A percentile compares a stretch with the other conserved stretches of the same genome.
phyloP scores from a whole-genome alignment of 2,797 vertebrate genomes.

The Rhinophrynus dorsalis region DNA sequence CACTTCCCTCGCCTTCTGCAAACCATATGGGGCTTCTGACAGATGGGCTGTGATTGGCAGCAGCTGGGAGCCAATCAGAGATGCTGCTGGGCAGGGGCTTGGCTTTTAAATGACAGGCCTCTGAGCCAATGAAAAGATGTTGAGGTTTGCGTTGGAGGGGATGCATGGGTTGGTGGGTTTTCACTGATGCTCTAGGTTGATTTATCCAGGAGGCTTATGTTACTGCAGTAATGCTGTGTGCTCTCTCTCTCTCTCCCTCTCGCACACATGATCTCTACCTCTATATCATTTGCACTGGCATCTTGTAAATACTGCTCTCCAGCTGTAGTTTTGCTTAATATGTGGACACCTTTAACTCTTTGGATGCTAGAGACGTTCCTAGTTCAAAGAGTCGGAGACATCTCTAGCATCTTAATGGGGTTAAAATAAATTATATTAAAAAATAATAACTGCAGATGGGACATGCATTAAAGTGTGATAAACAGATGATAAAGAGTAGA shows the following conservation, averaged over 20 bases:
- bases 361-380: no score
- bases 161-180: constrained; percentile 14
- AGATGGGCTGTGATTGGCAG: constrained; percentile 45
- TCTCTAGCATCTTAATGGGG: no score
- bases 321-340: no score
- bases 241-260: not conserved
- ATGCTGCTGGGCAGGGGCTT: constrained; percentile 18
- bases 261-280: no score
- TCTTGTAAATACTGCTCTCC: no score
- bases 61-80: constrained; percentile 17
- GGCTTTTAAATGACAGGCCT: constrained; percentile 15
- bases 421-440: no score
- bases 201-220: constrained; percentile 38
- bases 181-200: constrained; percentile 12
- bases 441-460: no score
- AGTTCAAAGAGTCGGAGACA: no score
- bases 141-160: constrained; percentile 1
- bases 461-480: no score
- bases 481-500: no score
- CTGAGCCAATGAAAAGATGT: constrained; percentile 15
- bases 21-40: constrained; percentile 49
- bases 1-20: constrained; percentile 46
- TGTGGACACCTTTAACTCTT: no score
- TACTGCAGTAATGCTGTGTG: constrained; percentile 26
- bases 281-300: no score